Conservation (phyloP, 2,888 invertebrate species). For the Pogonocherus hispidulus region DNA sequence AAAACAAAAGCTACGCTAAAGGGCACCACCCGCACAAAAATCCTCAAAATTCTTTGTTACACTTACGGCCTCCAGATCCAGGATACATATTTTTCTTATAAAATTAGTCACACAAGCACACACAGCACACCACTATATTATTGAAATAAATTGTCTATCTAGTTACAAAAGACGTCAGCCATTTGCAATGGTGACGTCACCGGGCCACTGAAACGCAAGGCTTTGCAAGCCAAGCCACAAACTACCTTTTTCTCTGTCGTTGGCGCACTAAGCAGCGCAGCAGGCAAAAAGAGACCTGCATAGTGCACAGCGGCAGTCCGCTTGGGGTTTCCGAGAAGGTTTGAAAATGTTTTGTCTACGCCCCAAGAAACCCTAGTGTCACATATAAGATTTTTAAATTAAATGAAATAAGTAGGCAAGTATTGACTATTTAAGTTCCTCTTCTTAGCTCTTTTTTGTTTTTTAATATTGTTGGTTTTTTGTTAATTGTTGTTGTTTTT, state of each 20-base stretch:
- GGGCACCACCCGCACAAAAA: not conserved
- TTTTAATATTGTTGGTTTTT: too few species aligned
- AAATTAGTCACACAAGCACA: constrained; percentile 65
- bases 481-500: too few species aligned
- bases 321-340: not conserved
- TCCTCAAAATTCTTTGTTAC: constrained; percentile 24
- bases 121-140: constrained; percentile 65
- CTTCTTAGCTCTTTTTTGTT: too few species aligned
- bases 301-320: constrained; percentile 9
- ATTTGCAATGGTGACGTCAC: constrained; percentile 69
- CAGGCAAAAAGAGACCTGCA: not conserved
- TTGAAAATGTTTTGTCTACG: too few species aligned
- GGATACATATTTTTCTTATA: constrained; percentile 65
- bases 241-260: constrained; percentile 26
- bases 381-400: too few species aligned
- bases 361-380: too few species aligned
- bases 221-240: constrained; percentile 15
- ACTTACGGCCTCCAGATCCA: constrained; percentile 68
- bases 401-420: too few species aligned
- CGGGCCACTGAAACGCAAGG: not conserved
- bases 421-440: too few species aligned
- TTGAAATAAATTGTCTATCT: constrained; percentile 62
- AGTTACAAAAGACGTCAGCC: constrained; percentile 66
- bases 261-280: not conserved
- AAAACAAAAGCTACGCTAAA: constrained; percentile 39